phyloP scores from a whole-genome alignment of 1,140 invertebrate genomes.

The Periplaneta americana region DNA sequence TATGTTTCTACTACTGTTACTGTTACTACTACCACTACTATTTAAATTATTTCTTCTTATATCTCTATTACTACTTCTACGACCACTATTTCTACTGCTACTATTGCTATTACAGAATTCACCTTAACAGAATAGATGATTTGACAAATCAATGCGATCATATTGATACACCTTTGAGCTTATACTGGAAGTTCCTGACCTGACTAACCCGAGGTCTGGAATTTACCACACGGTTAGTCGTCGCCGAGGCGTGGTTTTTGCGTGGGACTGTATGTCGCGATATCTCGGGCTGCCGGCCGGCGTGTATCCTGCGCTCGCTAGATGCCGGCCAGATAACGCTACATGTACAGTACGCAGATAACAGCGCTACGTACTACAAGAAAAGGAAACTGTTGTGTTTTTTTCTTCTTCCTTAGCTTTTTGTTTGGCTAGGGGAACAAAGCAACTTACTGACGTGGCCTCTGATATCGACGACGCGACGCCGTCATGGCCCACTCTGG shows the following conservation, averaged over 20 bases:
- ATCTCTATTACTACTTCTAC: too few relatives aligned
- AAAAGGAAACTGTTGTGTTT: not conserved
- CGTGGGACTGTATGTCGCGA: not conserved
- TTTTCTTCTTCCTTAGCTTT: not conserved
- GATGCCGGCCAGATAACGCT: not conserved
- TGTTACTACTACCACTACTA: too few relatives aligned
- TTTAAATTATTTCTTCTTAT: too few relatives aligned
- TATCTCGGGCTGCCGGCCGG: not conserved
- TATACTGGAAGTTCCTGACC: not conserved
- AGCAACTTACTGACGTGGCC: not conserved
- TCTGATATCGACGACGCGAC: not conserved
- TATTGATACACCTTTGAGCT: too few relatives aligned
- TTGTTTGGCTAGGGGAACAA: not conserved
- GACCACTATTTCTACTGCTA: too few relatives aligned
- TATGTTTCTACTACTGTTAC: too few relatives aligned
- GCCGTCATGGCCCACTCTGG: not conserved
- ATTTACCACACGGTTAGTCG: not conserved
- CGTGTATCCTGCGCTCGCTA: not conserved
- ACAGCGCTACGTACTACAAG: not conserved
- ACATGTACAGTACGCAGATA: not conserved
- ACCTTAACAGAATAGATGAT: too few relatives aligned
- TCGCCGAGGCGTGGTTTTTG: not conserved
- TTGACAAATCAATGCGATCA: too few relatives aligned
- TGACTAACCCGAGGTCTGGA: not conserved
- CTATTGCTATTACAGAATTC: too few relatives aligned